Percentiles rank a stretch among this genome's conserved stretches.
Conservation (phyloP, 1,140 invertebrate genomes). For the Chrysopa pallens region DNA sequence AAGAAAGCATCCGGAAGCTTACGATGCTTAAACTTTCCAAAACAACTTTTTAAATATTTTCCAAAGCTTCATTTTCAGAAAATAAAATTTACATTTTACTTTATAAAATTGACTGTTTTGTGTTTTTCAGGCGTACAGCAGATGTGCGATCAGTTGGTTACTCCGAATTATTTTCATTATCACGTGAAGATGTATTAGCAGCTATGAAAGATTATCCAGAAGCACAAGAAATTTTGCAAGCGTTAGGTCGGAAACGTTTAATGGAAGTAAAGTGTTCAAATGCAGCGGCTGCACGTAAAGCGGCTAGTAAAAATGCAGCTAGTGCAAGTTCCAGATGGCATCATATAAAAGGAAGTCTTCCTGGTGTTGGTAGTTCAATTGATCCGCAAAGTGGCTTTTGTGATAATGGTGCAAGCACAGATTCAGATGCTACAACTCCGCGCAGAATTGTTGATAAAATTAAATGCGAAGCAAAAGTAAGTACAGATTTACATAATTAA, state of each 20-base stretch:
- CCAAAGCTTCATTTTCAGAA: no score
- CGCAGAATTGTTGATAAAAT: conserved; percentile 67
- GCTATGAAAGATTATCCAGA: conserved; percentile 96
- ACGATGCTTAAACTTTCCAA: no score
- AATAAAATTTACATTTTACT: no score
- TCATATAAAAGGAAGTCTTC: conserved; percentile 5
- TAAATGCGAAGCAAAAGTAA: conserved; percentile 62
- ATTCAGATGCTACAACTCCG: conserved; percentile 15
- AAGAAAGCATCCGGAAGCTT: no score
- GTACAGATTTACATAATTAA: conserved; percentile 3
- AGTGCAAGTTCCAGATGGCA: conserved; percentile 4
- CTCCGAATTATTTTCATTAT: conserved; percentile 86
- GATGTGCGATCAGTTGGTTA: conserved; percentile 92
- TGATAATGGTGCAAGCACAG: not conserved
- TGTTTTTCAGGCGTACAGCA: conserved; percentile 59
- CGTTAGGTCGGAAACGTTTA: conserved; percentile 66
- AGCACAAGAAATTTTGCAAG: conserved; percentile 83
- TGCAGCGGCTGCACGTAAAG: conserved; percentile 18
- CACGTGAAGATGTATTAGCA: conserved; percentile 81
- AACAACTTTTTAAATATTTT: no score
- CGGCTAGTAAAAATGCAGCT: conserved; percentile 15
- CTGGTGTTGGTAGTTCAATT: conserved; percentile 6
- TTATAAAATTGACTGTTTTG: no score
- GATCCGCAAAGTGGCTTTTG: not conserved
- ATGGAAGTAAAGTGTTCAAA: conserved; percentile 54